A percentile compares a stretch with the other conserved stretches of the same genome.
These are phyloP conservation scores for Eumerus sabulonum DNA, from an alignment of 2,888 invertebrate genomes.

Conservation along the genomic window DNA sequence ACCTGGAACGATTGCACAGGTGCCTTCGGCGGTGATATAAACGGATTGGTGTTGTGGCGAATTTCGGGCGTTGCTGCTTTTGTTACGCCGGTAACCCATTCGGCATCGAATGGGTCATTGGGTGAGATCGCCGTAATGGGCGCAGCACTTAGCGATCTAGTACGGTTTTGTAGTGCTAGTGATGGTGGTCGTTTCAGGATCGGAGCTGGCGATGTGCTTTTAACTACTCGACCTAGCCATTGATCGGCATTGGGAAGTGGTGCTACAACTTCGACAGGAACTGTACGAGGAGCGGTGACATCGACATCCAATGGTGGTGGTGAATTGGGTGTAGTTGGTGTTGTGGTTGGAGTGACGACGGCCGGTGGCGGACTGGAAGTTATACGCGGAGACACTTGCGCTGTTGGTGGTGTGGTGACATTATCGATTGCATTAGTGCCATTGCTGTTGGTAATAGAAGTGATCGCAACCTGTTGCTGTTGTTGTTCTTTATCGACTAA, in stretches of 20 bases:
- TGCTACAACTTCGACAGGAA: constrained; percentile 77
- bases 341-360: constrained; percentile 80
- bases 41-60: constrained; percentile 78
- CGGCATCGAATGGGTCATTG: constrained; percentile 88
- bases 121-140: constrained; percentile 76
- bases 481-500: constrained; percentile 72
- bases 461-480: neutral
- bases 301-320: constrained; percentile 73
- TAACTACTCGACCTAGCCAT: constrained; percentile 88
- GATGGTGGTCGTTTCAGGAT: constrained; percentile 80
- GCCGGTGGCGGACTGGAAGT: constrained; percentile 81
- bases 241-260: constrained; percentile 89
- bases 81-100: constrained; percentile 83
- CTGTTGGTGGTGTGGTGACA: constrained; percentile 74
- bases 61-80: constrained; percentile 80
- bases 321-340: constrained; percentile 82
- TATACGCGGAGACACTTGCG: constrained; percentile 83
- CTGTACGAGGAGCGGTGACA: constrained; percentile 72
- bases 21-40: constrained; percentile 79
- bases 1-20: constrained; percentile 79
- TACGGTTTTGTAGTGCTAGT: constrained; percentile 81
- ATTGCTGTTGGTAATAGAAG: constrained; percentile 51
- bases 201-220: constrained; percentile 81
- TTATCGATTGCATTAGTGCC: constrained; percentile 60
- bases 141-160: constrained; percentile 81